Percentiles rank a stretch among this genome's conserved stretches.
Conservation (phyloP, 2,797 vertebrate genomes). For the Rousettus madagascariensis region DNA sequence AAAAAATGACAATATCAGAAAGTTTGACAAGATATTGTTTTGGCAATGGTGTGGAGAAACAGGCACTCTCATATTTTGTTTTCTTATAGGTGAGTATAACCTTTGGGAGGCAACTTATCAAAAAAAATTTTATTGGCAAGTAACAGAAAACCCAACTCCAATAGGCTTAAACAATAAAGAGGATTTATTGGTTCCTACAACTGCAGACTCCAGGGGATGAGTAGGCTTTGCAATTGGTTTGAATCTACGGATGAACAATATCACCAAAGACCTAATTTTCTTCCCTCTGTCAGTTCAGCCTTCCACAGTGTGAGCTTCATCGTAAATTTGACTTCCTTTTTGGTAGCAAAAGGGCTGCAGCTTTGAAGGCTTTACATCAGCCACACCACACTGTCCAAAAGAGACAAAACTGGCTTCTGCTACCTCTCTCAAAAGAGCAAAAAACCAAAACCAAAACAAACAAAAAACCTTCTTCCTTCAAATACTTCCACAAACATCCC, state of each 20-base stretch:
- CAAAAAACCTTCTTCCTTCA: background rate
- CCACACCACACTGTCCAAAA: background rate
- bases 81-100: background rate
- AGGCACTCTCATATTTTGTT: background rate
- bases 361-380: background rate
- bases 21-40: conserved; percentile 4
- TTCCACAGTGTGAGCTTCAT: conserved; percentile 11
- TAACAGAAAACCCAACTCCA: conserved; percentile 31
- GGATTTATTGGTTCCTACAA: conserved; percentile 1
- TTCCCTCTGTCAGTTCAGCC: background rate
- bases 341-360: background rate
- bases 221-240: background rate
- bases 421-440: background rate
- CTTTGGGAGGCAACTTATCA: background rate
- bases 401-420: conserved; percentile 6
- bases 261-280: conserved; percentile 7
- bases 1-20: conserved; percentile 2
- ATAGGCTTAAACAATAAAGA: background rate
- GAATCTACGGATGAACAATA: background rate
- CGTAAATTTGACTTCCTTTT: background rate
- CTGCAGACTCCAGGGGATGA: background rate
- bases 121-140: background rate
- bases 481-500: background rate
- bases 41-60: background rate
- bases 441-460: background rate